A percentile compares a stretch with the other conserved stretches of the same genome.
Evolutionary conservation across 2,797 vertebrate species (phyloP).

Genomic region (Serranus cabrilla): DNA sequence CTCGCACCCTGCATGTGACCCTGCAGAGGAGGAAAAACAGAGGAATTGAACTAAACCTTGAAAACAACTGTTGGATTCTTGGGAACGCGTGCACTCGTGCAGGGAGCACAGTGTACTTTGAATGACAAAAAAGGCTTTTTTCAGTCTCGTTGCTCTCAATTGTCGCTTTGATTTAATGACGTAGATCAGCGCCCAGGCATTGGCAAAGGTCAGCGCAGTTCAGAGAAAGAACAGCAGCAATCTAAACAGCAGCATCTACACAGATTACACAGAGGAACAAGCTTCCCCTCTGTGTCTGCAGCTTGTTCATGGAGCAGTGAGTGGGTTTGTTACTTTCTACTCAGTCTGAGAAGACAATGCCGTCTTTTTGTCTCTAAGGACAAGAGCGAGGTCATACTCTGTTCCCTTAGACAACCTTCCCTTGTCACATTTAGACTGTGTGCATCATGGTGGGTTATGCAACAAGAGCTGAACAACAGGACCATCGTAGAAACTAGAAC

Average conservation of each 20-base stretch:
- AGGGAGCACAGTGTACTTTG: background rate
- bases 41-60: background rate
- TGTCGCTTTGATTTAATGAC: constrained; percentile 66
- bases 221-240: constrained; percentile 55
- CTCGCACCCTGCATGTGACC: background rate
- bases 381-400: constrained; percentile 62
- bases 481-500: constrained; percentile 30
- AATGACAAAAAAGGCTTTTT: no score
- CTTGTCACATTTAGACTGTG: constrained; percentile 59
- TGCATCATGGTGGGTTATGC: constrained; percentile 67
- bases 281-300: constrained; percentile 63
- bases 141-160: constrained; percentile 46
- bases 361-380: constrained; percentile 59
- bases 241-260: constrained; percentile 38
- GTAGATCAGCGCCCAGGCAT: constrained; percentile 54
- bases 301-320: constrained; percentile 67
- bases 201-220: constrained; percentile 68
- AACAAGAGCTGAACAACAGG: constrained; percentile 52
- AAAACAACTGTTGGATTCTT: background rate
- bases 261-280: constrained; percentile 58
- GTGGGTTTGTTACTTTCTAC: constrained; percentile 77
- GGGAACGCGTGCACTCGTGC: background rate
- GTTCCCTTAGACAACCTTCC: constrained; percentile 66
- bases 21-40: background rate
- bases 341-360: constrained; percentile 67